Evolutionary conservation across 2,797 vertebrate species (phyloP), one percentile per base, ranked within the genome.

Genomic region (Cirrhinus molitorella): DNA sequence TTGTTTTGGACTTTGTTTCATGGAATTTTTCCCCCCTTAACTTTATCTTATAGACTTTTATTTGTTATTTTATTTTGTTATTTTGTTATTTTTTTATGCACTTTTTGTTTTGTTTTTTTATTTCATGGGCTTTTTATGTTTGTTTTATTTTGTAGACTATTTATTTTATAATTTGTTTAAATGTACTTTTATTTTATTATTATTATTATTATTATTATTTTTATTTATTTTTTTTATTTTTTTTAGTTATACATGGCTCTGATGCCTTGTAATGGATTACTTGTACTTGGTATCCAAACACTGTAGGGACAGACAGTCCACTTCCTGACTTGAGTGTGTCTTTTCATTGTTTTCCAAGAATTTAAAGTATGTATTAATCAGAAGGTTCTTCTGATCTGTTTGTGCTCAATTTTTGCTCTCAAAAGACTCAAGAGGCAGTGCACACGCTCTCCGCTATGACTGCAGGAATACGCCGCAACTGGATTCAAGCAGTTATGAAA

Each of bases 401-500:
- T 57, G 37, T 61, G 14, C 49, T 80, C 34, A 28, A 55, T 13
- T 17, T 53, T 51, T 66, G n/a, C 10, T 73, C 68, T 49, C 63
- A 87, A 83, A 70, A 96, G 96, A 96, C 95, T 25, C 93, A 93
- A 85, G 95, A 96, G 88, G 94, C 91, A 55, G 87, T 94, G 66
- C 93, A 96, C 90, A 95, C 94, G 10, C 92, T 96, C 85, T 96
- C 96, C 0, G 96, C 96, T 89, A 96, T 96, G 95, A 96, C 96
- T 0, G 95, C 94, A 49, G 96, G 96, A 10, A 96, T 96, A 83
- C 93, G 96, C 1, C 93, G 94, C 87, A 96, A 96, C 92, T 96
- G 96, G 96, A 96, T 96, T 89, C 95, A 96, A 89, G 96, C 95
- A 0, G 93, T 96, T 47, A 93, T 95, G 94, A 96, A 96, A 91